Base-by-base conservation (phyloP, 2,797 vertebrate genomes). In the Myotis vivesi region DNA sequence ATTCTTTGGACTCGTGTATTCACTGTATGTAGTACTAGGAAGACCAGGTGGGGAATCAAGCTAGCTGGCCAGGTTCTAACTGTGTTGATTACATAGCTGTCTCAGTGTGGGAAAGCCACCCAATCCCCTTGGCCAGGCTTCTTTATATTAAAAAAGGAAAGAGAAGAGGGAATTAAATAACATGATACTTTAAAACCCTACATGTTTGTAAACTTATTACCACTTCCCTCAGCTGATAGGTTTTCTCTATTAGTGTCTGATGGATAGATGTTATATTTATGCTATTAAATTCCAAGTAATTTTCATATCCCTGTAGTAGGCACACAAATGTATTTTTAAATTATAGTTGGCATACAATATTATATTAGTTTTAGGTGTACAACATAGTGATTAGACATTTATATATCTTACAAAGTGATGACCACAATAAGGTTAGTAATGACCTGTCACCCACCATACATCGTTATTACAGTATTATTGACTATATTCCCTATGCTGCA, bases 101-200 rank as follows among this genome's bases (percentile, higher is more conserved):
- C 46, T 91, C 44, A 83, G 49, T 89, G 51, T 92, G 53, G 91
- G 72, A 17, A 73, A 94, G 55, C 55, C 28, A 86, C 53, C 75
- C 5, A 16, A 0, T 86, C 22, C 36, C 30, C 41, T 94, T 94
- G 59, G 25, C 44, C 53, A 69, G 44, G 7, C 82, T 77, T 92
- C 80, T 46, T 93, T 94, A 72, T 62, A 77, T 76, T 90, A 69
- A 93, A 76, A 80, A 91, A 15, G 80, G 9, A 85, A 57, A 44
- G 46, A 44, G 23, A 85, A 80, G n/a, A 80, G 19, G 59, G 41
- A 87, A 92, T 84, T 84, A 76, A 87, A 73, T 76, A 79, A 86
- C 33, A 71, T 3, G 1, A 28, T 68, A 28, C 76, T 41, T 90
- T 89, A 83, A 89, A 91, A 49, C 28, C 89, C 12, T 53, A 0